A percentile compares a stretch with the other conserved stretches of the same genome.
phyloP scores from a whole-genome alignment of 1,140 invertebrate species.

The Drosophila ohnishii region DNA sequence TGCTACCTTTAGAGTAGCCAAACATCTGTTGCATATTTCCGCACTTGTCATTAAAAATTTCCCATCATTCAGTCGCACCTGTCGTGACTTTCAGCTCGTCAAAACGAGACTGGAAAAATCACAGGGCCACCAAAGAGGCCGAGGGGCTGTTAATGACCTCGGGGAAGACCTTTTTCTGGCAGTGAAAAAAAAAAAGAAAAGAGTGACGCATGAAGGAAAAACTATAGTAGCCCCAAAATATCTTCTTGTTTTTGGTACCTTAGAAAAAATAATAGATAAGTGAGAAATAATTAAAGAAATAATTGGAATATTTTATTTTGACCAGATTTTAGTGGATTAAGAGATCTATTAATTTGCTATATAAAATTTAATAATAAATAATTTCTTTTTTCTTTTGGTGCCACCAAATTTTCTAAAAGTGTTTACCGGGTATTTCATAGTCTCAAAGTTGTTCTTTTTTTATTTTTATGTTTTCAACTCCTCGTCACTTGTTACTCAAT shows the following conservation, averaged over 20 bases:
- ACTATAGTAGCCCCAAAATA: not conserved
- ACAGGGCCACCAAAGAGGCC: constrained; percentile 16
- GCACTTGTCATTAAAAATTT: constrained; percentile 36
- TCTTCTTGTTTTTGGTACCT: not conserved
- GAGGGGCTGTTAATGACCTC: constrained; percentile 42
- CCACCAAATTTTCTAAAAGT: not conserved
- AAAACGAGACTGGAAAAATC: constrained; percentile 53
- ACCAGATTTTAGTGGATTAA: no score
- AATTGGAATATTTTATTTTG: no score
- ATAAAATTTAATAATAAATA: no score
- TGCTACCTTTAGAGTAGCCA: constrained; percentile 10
- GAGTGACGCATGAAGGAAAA: constrained; percentile 15
- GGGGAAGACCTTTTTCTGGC: constrained; percentile 19
- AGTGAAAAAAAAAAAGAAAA: constrained; percentile 13
- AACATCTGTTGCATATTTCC: constrained; percentile 45
- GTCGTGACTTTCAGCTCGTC: constrained; percentile 41
- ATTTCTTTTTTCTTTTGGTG: not conserved
- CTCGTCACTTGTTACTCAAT: constrained; percentile 77
- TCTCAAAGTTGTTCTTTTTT: constrained; percentile 1
- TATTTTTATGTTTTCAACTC: constrained; percentile 21
- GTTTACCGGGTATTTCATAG: constrained; percentile 6
- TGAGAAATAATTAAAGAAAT: no score
- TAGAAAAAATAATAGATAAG: no score
- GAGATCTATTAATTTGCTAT: no score
- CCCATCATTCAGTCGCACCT: constrained; percentile 48